A percentile compares a stretch with the other conserved stretches of the same genome.
Conservation (phyloP, 2,888 invertebrate genomes). For the Spodoptera exigua region DNA sequence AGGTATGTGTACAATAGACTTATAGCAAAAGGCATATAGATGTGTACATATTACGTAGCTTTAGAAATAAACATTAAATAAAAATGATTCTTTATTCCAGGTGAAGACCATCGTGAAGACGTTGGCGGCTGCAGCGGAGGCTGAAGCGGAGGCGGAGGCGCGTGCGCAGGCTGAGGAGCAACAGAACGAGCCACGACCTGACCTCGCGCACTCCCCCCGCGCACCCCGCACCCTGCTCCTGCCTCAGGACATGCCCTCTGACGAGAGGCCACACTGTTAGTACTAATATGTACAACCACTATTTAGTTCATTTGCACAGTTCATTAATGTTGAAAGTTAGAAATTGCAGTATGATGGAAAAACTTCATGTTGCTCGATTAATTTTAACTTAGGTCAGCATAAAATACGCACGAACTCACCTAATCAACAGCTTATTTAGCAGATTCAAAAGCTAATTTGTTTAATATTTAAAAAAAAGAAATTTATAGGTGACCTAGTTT, state of each 20-base stretch:
- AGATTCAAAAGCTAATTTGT: no score
- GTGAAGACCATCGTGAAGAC: conserved; percentile 86
- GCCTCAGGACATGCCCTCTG: conserved; percentile 88
- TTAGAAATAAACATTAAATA: no score
- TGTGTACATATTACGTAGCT: no score
- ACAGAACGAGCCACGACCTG: conserved; percentile 64
- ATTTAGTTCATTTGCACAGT: no score
- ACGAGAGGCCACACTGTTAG: conserved; percentile 94
- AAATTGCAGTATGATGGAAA: no score
- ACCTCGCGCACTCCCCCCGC: conserved; percentile 75
- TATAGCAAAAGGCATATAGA: neutral
- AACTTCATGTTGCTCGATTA: no score
- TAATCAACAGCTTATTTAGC: no score
- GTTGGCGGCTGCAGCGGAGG: conserved; percentile 80
- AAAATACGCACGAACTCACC: no score
- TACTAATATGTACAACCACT: conserved; percentile 53
- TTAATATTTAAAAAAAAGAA: no score
- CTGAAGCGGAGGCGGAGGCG: conserved; percentile 76
- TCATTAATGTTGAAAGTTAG: no score
- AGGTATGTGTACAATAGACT: neutral
- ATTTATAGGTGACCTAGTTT: no score
- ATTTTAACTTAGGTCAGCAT: no score
- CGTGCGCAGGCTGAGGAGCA: conserved; percentile 75
- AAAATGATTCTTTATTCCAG: conserved; percentile 58
- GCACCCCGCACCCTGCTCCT: conserved; percentile 88